Conservation (phyloP, 2,888 invertebrate genomes). For the Campopleginae sp. region DNA sequence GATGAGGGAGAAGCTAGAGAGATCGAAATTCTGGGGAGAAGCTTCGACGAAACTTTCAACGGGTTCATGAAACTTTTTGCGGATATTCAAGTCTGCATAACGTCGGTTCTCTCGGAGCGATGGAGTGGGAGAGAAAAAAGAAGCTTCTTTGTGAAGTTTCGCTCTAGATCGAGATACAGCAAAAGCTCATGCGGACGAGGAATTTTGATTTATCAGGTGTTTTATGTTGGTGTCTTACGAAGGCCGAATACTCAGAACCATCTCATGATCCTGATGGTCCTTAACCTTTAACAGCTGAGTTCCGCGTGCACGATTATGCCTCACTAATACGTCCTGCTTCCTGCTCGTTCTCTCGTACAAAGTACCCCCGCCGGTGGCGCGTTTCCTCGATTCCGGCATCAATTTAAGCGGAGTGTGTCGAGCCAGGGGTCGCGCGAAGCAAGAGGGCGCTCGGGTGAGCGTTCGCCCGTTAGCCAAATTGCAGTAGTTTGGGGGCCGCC, state of each 20-base stretch:
- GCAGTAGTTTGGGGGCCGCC: constrained; percentile 77
- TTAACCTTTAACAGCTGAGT: constrained; percentile 40
- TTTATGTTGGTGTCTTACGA: neutral
- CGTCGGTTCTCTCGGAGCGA: constrained; percentile 8
- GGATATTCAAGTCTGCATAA: constrained; percentile 40
- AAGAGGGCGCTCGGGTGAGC: constrained; percentile 55
- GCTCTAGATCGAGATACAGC: neutral
- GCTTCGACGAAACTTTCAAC: constrained; percentile 33
- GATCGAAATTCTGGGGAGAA: constrained; percentile 16
- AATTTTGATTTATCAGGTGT: constrained; percentile 3
- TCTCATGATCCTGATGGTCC: constrained; percentile 33
- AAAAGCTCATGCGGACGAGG: neutral
- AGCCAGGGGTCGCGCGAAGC: neutral
- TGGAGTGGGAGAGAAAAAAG: constrained; percentile 21
- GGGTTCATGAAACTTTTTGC: constrained; percentile 25
- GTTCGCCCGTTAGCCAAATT: constrained; percentile 77
- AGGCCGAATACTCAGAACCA: neutral
- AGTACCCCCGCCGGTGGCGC: constrained; percentile 28
- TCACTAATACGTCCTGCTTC: constrained; percentile 49
- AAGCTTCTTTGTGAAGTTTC: constrained; percentile 7
- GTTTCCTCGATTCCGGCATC: constrained; percentile 62
- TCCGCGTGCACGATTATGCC: constrained; percentile 35
- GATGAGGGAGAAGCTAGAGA: neutral
- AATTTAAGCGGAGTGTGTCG: constrained; percentile 45
- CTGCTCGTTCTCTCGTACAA: constrained; percentile 44